Evolutionary conservation across 2,888 invertebrate species (phyloP), one percentile per base, ranked within the genome.

Genomic region (Sinopyrophorus schimmeli): DNA sequence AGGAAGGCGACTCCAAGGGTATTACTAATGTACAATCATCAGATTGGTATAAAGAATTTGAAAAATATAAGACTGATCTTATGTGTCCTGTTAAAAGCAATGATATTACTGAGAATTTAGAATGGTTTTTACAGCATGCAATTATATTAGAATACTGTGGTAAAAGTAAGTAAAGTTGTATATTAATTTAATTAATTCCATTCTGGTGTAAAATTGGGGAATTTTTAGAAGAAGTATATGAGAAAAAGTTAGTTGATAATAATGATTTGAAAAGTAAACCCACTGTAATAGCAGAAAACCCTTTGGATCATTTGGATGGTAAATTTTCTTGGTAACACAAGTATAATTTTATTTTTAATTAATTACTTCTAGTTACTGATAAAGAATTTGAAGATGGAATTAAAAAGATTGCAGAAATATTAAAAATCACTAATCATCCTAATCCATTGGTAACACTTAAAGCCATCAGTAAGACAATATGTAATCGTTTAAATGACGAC

Each of bases 291-390:
- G 86, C 89, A 18, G 81, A 84, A 53, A 92, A 93, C 74, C 87
- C 91, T 6, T 75, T 93, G 55, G 92, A 93, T 69, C 88, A 87
- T 66, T 78, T 93, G 57, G 86, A 93, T 68, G 92, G 92, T 92
- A 74, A 83, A 87, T 81, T 16, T 12, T n/a, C n/a, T 21, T 7
- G 3, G 12, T 15, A 5, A 34, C 18, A 3, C n/a, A n/a, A n/a
- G n/a, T n/a, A n/a, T n/a, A n/a, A n/a, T n/a, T n/a, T n/a, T n/a
- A n/a, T n/a, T n/a, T n/a, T n/a, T n/a, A n/a, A n/a, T n/a, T n/a
- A n/a, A n/a, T n/a, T n/a, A n/a, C n/a, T 77, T 78, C 41, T 73
- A 93, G 93, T 93, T 76, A 79, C 86, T 48, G 84, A 86, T 71
- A 80, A 83, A 51, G 90, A 90, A 57, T 96, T 97, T 69, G 84